Conservation (phyloP, 1,140 invertebrate species). For the Drosophila quadrilineata region DNA sequence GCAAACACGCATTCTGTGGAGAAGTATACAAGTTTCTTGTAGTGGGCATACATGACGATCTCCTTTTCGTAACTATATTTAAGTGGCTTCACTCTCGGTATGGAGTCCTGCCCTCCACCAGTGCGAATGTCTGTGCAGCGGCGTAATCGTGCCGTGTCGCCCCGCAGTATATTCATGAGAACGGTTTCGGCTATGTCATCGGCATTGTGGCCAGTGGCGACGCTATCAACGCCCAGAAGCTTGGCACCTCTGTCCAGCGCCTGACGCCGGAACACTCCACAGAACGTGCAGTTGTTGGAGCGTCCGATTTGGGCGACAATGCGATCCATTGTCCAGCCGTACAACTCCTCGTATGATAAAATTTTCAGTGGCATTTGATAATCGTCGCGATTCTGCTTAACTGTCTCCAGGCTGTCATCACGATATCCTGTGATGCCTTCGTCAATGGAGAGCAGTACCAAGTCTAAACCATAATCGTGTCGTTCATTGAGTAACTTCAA, state of each 20-base stretch:
- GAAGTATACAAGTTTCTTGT: constrained; percentile 98
- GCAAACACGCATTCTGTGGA: constrained; percentile 99
- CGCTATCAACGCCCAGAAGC: constrained; percentile 92
- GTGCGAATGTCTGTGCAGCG: constrained; percentile 95
- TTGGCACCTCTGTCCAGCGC: constrained; percentile 97
- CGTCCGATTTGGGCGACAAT: constrained; percentile 97
- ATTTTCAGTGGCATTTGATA: constrained; percentile 97
- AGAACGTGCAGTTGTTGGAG: constrained; percentile 99
- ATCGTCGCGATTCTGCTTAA: constrained; percentile 96
- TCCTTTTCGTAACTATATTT: constrained; percentile 99
- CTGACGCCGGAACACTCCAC: constrained; percentile 97
- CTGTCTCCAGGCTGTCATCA: constrained; percentile 98
- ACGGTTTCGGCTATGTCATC: constrained; percentile 99
- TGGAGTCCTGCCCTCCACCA: constrained; percentile 91
- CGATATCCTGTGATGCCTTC: constrained; percentile 99
- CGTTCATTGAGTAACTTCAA: constrained; percentile 95
- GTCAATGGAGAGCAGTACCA: constrained; percentile 97
- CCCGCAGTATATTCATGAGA: constrained; percentile 98
- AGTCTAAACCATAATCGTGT: constrained; percentile 94
- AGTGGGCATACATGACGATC: constrained; percentile 99
- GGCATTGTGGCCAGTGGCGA: constrained; percentile 99
- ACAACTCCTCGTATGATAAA: constrained; percentile 98
- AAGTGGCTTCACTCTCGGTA: constrained; percentile 97
- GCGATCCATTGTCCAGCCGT: constrained; percentile 99
- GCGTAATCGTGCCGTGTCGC: constrained; percentile 96